Conservation (phyloP, 2,888 invertebrate species). For the Caprella mutica region DNA sequence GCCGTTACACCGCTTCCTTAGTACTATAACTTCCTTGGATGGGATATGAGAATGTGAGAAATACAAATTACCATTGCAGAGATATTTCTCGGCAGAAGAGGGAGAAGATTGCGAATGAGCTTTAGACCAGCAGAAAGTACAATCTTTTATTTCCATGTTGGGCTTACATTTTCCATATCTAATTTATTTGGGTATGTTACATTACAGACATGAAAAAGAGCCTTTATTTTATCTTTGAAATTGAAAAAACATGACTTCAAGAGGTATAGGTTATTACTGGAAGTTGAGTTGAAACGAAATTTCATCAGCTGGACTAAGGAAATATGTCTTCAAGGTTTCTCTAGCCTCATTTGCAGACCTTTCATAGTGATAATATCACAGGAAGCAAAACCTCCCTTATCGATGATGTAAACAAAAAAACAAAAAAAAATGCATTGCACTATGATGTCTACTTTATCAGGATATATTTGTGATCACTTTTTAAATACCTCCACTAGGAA, state of each 20-base stretch:
- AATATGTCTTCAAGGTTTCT: too few species aligned
- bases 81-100: too few species aligned
- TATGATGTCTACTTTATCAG: conserved; percentile 1
- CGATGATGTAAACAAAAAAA: neutral
- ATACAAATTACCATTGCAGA: neutral
- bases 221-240: too few species aligned
- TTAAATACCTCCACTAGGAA: conserved; percentile 2
- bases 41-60: neutral
- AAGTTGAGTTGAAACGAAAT: conserved; percentile 4
- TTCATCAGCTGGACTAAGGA: conserved; percentile 7
- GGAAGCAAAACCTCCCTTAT: conserved; percentile 5
- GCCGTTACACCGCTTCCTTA: too few species aligned
- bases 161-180: too few species aligned
- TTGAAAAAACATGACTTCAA: conserved; percentile 5
- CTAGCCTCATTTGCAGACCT: too few species aligned
- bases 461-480: conserved; percentile 3
- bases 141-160: too few species aligned
- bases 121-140: too few species aligned
- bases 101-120: too few species aligned
- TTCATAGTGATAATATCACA: conserved; percentile 5
- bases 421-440: neutral
- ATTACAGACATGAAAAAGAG: too few species aligned
- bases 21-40: too few species aligned
- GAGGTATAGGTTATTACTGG: conserved; percentile 5
- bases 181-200: too few species aligned